phyloP scores from a whole-genome alignment of 2,113 vertebrate genomes.

The Toxostoma redivivum region DNA sequence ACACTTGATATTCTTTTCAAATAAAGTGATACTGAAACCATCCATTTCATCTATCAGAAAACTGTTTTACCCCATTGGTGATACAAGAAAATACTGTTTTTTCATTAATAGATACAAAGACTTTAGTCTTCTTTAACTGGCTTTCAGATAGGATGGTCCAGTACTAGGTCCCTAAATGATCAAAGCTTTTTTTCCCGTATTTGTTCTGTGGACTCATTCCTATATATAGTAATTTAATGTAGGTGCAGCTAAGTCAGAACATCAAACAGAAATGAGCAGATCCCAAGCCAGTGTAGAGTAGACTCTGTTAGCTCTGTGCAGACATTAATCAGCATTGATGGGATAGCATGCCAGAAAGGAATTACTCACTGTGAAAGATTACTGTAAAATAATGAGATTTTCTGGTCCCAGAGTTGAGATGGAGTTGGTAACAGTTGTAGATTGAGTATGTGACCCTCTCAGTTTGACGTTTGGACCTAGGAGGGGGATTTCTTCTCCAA shows the following conservation, averaged over 20 bases:
- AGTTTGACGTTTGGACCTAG: background rate
- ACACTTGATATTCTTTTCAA: background rate
- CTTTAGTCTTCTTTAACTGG: background rate
- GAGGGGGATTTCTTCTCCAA: background rate
- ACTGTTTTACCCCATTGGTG: background rate
- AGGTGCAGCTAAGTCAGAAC: background rate
- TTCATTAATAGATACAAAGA: background rate
- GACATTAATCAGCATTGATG: conserved; percentile 18
- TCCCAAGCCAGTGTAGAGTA: background rate
- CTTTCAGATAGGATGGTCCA: background rate
- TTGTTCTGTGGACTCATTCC: background rate
- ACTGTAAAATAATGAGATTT: conserved; percentile 10
- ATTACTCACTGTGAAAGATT: conserved; percentile 8
- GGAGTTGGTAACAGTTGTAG: background rate
- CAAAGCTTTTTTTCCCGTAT: background rate
- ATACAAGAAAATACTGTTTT: background rate
- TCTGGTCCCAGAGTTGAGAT: background rate
- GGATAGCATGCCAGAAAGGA: background rate
- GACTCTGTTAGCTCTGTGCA: background rate
- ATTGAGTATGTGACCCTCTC: background rate
- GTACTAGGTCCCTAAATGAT: background rate
- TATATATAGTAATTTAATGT: background rate
- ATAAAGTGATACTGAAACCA: background rate
- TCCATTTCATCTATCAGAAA: background rate
- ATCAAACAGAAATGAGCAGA: background rate